Base-by-base conservation (phyloP, 2,888 invertebrate genomes). In the Dorcus parallelipipedus region DNA sequence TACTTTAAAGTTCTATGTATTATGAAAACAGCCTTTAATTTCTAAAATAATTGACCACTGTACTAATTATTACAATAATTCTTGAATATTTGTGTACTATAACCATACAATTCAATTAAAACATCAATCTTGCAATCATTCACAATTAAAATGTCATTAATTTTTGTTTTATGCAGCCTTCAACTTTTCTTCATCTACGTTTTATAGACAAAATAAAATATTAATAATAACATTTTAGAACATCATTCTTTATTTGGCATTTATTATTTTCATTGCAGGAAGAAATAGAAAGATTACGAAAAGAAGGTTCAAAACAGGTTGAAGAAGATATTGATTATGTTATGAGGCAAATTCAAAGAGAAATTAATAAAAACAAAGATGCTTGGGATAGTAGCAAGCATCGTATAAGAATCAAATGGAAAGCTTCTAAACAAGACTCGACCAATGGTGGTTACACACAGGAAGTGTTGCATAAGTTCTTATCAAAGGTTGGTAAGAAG, bases 381-480 rank as follows among this genome's bases (percentile, higher is more conserved):
- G 71, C 76, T 7, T 85, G 82, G 79, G 84, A 86, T 69, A 82
- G 85, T 0, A 79, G 82, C 60, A 77, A 84, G 56, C 83, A 86
- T 73, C 82, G 89, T 71, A 85, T 93, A 23, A 92, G 91, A 82
- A 86, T 95, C 3, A 92, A 88, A 76, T 95, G 95, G 95, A 86
- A 86, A 71, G 83, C 83, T 20, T 80, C 80, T 3, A 89, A 90
- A 78, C 78, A 75, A 65, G 90, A 92, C 74, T 56, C 75, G 2
- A 78, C 71, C 1, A 90, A 90, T 81, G 89, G 88, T 54, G 90
- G 89, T 4, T 95, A 95, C 72, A 83, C 84, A 65, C 81, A 88
- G 67, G 82, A 85, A 4, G 82, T 80, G 58, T 79, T 95, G 20
- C 77, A 82, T 52, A 82, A 80, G 67, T 89, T 89, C 73, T 82